phyloP scores from a whole-genome alignment of 1,140 invertebrate genomes.

The Drosophila orosa region DNA sequence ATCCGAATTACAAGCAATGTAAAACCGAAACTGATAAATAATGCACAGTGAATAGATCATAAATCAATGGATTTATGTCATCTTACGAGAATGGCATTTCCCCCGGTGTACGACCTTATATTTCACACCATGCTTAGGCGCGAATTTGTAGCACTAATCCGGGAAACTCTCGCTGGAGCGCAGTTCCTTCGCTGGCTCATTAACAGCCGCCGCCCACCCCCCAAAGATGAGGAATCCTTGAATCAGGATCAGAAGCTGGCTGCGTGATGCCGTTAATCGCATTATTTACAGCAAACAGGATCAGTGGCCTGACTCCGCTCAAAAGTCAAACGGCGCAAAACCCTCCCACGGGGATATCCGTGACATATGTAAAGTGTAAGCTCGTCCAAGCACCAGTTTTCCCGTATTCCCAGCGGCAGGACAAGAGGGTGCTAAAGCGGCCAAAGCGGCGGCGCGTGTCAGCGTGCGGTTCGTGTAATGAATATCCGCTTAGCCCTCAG shows the following conservation, averaged over 20 bases:
- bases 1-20: background rate
- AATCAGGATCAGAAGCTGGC: constrained; percentile 47
- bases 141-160: constrained; percentile 77
- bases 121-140: constrained; percentile 78
- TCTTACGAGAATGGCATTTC: background rate
- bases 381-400: constrained; percentile 55
- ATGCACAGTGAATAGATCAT: background rate
- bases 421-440: constrained; percentile 73
- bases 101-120: constrained; percentile 24
- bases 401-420: constrained; percentile 5
- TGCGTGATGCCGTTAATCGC: constrained; percentile 83
- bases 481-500: constrained; percentile 77
- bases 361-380: constrained; percentile 84
- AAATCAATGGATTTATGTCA: background rate
- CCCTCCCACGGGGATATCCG: constrained; percentile 84
- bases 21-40: background rate
- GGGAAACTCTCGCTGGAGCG: constrained; percentile 35
- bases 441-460: constrained; percentile 80
- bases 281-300: constrained; percentile 85
- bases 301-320: constrained; percentile 77
- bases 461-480: constrained; percentile 82
- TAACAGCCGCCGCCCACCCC: constrained; percentile 39
- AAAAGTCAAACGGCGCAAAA: constrained; percentile 71
- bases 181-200: constrained; percentile 66
- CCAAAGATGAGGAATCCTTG: background rate